Base-by-base conservation (phyloP, 2,888 invertebrate species). In the Matsumyia berberina region DNA sequence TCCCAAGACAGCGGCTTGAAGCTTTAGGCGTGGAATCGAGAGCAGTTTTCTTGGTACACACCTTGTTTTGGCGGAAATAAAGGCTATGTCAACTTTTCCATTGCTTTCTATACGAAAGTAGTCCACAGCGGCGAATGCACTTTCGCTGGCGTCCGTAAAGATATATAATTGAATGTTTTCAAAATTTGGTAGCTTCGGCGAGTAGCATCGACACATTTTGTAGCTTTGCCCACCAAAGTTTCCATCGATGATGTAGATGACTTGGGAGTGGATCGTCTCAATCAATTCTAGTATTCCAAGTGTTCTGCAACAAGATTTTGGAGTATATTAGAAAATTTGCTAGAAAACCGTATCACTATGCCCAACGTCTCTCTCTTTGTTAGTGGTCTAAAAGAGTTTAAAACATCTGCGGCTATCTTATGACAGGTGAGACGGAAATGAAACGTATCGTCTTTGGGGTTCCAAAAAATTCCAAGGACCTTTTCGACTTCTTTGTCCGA, bases 401-500 rank as follows among this genome's bases (percentile, higher is more conserved):
- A 0, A 9, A 70, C 51, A 17, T 46, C 24, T 19, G n/a, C 12
- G 5, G 37, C 9, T 8, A 60, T 19, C 7, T 17, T 6, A 42
- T 55, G 31, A 24, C 42, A 70, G 17, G 29, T 53, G 9, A 39
- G 6, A 9, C 19, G 51, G 15, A 17, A 39, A 11, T 44, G 76
- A 4, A 89, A 73, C 0, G 46, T 67, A 53, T 88, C 89, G 0
- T 35, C 15, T 2, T 6, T 9, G 0, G 86, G 33, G 6, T 83
- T 37, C 88, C 88, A 88, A 17, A 55, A 80, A 55, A 88, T 74
- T 0, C 88, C 88, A 8, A 88, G 57, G 0, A 87, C 67, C 31
- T 86, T 86, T 39, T 87, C 86, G 9, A 1, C 29, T 3, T 15
- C 15, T 12, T 12, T 31, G 1, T 31, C 31, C 5, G 31, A 15